These are phyloP conservation scores for Uria aalge DNA, from an alignment of 2,113 vertebrate species.

Conservation along the genomic window DNA sequence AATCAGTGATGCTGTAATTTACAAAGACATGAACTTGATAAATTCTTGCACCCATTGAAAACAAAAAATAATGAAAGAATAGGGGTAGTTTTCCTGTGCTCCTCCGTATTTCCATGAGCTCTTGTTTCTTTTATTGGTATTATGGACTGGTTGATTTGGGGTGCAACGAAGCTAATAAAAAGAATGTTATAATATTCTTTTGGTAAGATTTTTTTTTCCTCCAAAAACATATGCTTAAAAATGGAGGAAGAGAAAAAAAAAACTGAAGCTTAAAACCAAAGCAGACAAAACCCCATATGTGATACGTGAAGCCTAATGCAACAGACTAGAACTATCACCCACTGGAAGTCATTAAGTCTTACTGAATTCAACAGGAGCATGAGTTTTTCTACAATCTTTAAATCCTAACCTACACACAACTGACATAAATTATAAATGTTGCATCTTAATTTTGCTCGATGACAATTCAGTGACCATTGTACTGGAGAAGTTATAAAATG, in stretches of 20 bases:
- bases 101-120: not conserved
- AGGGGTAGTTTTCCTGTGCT: not conserved
- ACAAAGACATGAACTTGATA: not conserved
- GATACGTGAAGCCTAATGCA: not conserved
- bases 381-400: not conserved
- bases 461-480: not conserved
- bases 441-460: not conserved
- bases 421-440: not conserved
- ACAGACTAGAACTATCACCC: not conserved
- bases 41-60: not conserved
- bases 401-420: not conserved
- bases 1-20: not conserved
- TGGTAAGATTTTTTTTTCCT: not conserved
- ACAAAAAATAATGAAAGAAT: not conserved
- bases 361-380: not conserved
- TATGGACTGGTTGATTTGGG: not conserved
- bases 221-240: not conserved
- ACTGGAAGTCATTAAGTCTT: not conserved
- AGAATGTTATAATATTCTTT: not conserved
- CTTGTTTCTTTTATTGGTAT: not conserved
- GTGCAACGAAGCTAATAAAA: not conserved
- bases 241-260: not conserved
- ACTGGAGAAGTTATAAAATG: not conserved
- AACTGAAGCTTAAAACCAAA: not conserved
- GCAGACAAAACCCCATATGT: fast-evolving